Base-by-base conservation (phyloP, 2,113 vertebrate genomes). In the Spermophilus dauricus region DNA sequence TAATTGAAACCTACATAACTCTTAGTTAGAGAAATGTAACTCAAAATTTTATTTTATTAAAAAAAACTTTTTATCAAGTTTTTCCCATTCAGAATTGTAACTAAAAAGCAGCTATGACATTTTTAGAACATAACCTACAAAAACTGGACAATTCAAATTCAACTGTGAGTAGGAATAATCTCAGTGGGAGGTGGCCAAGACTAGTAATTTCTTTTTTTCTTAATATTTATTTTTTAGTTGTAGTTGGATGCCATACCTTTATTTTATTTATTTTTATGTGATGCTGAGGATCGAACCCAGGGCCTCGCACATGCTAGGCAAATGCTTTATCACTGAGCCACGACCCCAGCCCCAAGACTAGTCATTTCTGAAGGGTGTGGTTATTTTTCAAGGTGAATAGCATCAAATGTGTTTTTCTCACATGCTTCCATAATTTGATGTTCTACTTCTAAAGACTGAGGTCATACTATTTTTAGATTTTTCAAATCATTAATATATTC, bases 391-490 rank as follows among this genome's bases (percentile, higher is more conserved):
- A 76, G 58, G 18, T 92, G 48, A 83, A 77, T 30, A 34, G 28
- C 26, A 78, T 87, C 81, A 86, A 72, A 56, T 86, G 5, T 82
- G 32, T 26, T 39, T 95, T 82, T 77, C 76, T 13, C 18, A 72
- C 39, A 65, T 42, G 28, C 11, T 91, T 91, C 14, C 51, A 83
- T 73, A 96, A 84, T 77, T 88, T 51, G 26, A 81, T 56, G 8
- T 92, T 77, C 61, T 96, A 37, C 16, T 73, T 94, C 93, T 93
- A 93, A 89, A 96, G 75, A 93, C 22, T 58, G 78, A 80, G 26
- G 37, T 92, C 75, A 90, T 87, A 39, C 97, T 86, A 93, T 85
- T 96, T 98, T 97, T 88, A 94, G 39, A 76, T 75, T 86, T 14
- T 93, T 83, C 45, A 93, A 58, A 39, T 95, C 51, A 81, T 87